Evolutionary conservation across 2,113 vertebrate species (phyloP), one percentile per base, ranked within the genome.

Genomic region (Alouatta palliata): DNA sequence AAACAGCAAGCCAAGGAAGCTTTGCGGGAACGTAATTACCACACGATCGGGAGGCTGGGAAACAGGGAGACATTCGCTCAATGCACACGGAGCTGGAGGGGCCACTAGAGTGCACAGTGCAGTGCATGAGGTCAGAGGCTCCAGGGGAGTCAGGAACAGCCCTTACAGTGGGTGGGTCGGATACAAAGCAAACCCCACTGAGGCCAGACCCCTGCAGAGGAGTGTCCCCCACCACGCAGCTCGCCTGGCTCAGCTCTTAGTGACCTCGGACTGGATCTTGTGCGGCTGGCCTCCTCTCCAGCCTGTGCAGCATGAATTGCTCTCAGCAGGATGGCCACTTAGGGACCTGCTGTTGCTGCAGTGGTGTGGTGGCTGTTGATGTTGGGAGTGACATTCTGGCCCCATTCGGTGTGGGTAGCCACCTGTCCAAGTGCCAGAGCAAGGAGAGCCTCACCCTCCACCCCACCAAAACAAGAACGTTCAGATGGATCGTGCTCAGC

Each of bases 361-460:
- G 20, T 16, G 13, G 21, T 54, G 61, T n/a, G 10, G 56, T 23
- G 52, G 9, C 14, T 16, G 10, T 20, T 43, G 30, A 66, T 47
- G 3, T 13, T 0, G 6, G 20, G 45, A 45, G 9, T n/a, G 10
- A n/a, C 4, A 5, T 13, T 68, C 49, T 37, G 19, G 9, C 66
- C 64, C 35, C 23, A 0, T 1, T 52, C 47, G 2, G 19, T 14
- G 0, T 5, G 23, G 21, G 19, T 9, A 49, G 10, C 35, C 9
- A 1, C 40, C 56, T 11, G 11, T 9, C 9, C 5, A 5, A 43
- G 2, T 8, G 11, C 16, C 7, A 4, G 5, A n/a, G 10, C 21
- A 8, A 32, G 23, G 35, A 77, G 1, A 21, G 13, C 45, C 32
- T 75, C 27, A 6, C 17, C 9, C 20, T 27, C 6, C 23, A 0